These are phyloP conservation scores for Bergia puertoricense DNA, from an alignment of 92 coral and sea anemone species.

Conservation along the genomic window DNA sequence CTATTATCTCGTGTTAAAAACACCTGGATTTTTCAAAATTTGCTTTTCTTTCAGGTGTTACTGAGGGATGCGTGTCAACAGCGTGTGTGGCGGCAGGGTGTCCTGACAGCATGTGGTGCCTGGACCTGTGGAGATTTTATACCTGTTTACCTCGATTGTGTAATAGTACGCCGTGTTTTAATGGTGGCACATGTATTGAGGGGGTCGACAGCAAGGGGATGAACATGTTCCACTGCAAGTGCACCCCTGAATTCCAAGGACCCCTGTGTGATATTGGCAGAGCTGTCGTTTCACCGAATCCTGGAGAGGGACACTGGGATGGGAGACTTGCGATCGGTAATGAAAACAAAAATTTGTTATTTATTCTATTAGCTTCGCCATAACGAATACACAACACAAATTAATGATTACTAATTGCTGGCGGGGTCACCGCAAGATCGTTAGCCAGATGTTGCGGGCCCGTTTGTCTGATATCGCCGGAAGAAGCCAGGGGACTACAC, in stretches of 20 bases:
- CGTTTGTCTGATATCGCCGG: too few species aligned
- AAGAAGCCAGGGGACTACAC: too few species aligned
- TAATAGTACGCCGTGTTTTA: constrained; percentile 67
- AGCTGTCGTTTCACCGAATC: constrained; percentile 61
- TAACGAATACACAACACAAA: too few species aligned
- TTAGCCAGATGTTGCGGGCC: too few species aligned
- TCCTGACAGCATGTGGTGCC: constrained; percentile 73
- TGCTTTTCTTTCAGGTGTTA: constrained; percentile 62
- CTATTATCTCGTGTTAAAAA: too few species aligned
- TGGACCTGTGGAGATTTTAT: constrained; percentile 85
- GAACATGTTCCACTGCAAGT: constrained; percentile 71
- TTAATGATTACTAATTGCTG: too few species aligned
- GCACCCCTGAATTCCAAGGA: constrained; percentile 79
- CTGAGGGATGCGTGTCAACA: constrained; percentile 70
- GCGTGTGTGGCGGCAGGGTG: constrained; percentile 69
- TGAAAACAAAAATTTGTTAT: neutral
- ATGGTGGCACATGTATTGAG: constrained; percentile 87
- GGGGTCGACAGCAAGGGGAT: constrained; percentile 65
- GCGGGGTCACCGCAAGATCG: too few species aligned
- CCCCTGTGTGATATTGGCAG: constrained; percentile 68
- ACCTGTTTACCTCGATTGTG: constrained; percentile 83
- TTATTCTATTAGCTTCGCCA: too few species aligned
- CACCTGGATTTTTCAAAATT: neutral
- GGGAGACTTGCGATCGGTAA: constrained; percentile 79
- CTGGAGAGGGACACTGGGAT: constrained; percentile 56